These are phyloP conservation scores for Sebastes iracundus DNA, from an alignment of 2,797 vertebrate genomes.

Conservation along the genomic window DNA sequence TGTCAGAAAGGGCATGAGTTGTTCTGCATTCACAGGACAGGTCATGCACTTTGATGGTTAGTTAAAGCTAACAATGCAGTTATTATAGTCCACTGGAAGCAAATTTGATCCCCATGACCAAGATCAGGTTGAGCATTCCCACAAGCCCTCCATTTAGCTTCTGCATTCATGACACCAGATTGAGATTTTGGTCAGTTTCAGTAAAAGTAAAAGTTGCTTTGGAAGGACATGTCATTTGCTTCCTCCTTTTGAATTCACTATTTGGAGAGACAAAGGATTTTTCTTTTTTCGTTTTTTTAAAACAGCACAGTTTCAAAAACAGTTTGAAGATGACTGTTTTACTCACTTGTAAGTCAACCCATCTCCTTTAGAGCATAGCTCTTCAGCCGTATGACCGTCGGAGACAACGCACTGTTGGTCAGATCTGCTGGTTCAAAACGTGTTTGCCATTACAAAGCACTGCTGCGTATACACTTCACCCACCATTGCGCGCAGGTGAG, in stretches of 20 bases:
- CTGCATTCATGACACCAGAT: background rate
- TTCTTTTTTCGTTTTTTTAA: background rate
- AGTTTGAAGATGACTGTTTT: conserved; percentile 77
- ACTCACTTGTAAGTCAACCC: conserved; percentile 98
- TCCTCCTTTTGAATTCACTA: conserved; percentile 51
- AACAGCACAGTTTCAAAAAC: conserved; percentile 62
- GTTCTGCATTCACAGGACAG: conserved; percentile 41
- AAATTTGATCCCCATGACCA: conserved; percentile 56
- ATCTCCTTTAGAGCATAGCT: conserved; percentile 93
- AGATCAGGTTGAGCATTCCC: conserved; percentile 37
- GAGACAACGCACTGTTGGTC: conserved; percentile 85
- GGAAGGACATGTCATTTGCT: conserved; percentile 51
- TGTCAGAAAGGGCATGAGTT: conserved; percentile 19
- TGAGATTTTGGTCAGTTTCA: conserved; percentile 9
- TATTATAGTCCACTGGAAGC: conserved; percentile 44
- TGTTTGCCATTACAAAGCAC: conserved; percentile 83
- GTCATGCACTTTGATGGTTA: conserved; percentile 39
- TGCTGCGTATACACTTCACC: conserved; percentile 54
- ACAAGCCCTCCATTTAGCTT: conserved; percentile 14
- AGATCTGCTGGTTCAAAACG: conserved; percentile 88
- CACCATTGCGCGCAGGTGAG: conserved; percentile 38
- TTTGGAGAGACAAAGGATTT: conserved; percentile 55
- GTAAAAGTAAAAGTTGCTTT: conserved; percentile 20
- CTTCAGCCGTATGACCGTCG: conserved; percentile 92
- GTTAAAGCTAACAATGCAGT: conserved; percentile 30